Base-by-base conservation (phyloP, 2,113 vertebrate genomes). In the Rafetus swinhoei region DNA sequence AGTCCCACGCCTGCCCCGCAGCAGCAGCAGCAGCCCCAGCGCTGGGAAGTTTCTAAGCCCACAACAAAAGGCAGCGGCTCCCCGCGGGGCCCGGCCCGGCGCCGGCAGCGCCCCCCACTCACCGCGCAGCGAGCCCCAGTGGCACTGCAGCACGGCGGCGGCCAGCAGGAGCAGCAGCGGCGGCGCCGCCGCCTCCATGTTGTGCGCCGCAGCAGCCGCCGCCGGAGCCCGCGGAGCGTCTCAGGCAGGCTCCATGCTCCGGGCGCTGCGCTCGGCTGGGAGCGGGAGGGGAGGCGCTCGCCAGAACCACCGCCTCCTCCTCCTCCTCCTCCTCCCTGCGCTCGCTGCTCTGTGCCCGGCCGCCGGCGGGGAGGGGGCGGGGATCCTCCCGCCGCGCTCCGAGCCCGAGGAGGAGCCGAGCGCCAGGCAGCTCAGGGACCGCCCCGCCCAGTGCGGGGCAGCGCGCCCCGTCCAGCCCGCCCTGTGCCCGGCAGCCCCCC, bases 181-280 rank as follows among this genome's bases (percentile, higher is more conserved):
- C 83, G 81, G 92, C 91, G 85, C 69, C 87, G 93, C 95, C 94
- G 94, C 95, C 97, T 96, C 97, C 97, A 96, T 96, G 95, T 96
- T 97, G 96, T 86, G 96, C 97, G 96, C 97, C 86, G 97, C 97
- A 88, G 97, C 95, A 35, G 97, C 97, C 90, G 95, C 97, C 88
- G 94, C 96, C 84, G 81, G 93, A 95, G 95, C 93, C 85, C 95
- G 52, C 93, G 39, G 94, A 86, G 87, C 69, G 84, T 9, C 96
- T 97, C 95, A 97, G 92, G 95, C 96, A 35, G 96, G 96, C 92
- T 97, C 97, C 97, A 97, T 97, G 95, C 97, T 95, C 95, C 11
- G 91, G 82, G 92, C 82, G 93, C 95, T 79, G 88, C 86, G 90
- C 93, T 59, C 81, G 89, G 79, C 86, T 79, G 94, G 74, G 79